Evolutionary conservation across 2,113 vertebrate species (phyloP), one percentile per base, ranked within the genome.

Genomic region (Microcebus griseorufus): DNA sequence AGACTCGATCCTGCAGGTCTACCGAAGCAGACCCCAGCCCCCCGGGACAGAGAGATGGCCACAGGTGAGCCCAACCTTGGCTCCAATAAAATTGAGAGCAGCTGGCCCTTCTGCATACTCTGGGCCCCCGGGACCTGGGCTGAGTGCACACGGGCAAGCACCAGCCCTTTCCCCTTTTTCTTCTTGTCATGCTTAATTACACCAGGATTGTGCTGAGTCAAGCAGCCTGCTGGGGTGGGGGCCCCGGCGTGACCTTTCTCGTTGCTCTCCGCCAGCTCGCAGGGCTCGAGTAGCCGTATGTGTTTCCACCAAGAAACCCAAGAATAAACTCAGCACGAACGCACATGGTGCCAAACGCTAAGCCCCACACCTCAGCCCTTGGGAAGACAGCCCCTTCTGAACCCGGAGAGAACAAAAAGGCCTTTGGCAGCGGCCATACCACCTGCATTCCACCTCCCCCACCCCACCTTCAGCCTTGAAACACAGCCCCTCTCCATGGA

Each of bases 151-250:
- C 0, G 12, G 60, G 94, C 51, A 78, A 97, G 96, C 93, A 76
- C 86, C 27, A 67, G 70, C 34, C 92, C 55, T n/a, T 92, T 70
- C 88, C 95, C 87, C 80, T 39, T 95, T 93, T 95, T 72, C 88
- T 96, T 95, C 93, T 95, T 96, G 98, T 94, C 94, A 97, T 79
- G 97, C 96, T 95, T 96, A 97, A 78, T 85, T 91, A 84, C 94
- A 93, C 0, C 88, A 97, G 93, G 91, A 95, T 94, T 97, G 85
- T 27, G 96, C 65, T 58, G 14, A 98, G 97, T 96, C 97, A 94
- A 97, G 86, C 32, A 95, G 95, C 96, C 97, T 96, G 75, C 86
- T 76, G 37, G 25, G 89, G 86, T 37, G 64, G 95, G 96, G 97
- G 96, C 79, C 42, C 69, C 91, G 64, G 67, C 85, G 92, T 2